Evolutionary conservation across 2,113 vertebrate species (phyloP).

Genomic region (Nymphicus hollandicus): DNA sequence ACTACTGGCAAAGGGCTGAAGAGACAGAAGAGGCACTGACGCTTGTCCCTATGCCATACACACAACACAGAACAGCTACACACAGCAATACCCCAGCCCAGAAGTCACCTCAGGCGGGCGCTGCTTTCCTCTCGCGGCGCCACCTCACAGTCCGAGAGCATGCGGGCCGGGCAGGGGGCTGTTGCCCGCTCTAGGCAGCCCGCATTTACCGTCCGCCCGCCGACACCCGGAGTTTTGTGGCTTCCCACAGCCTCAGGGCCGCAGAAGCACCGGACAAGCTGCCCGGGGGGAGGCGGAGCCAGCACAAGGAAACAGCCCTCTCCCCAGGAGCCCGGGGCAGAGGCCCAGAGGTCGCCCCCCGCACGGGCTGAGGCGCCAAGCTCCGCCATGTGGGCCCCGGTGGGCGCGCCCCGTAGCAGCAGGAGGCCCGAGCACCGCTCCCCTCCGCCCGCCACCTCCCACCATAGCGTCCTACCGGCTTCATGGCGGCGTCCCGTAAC

Average conservation of each 20-base stretch:
- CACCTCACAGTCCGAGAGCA: background rate
- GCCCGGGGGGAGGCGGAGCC: background rate
- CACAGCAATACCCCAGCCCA: accelerated
- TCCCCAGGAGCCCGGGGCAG: background rate
- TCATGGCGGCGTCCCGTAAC: background rate
- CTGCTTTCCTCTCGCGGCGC: accelerated
- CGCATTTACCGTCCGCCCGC: background rate
- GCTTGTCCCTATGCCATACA: accelerated
- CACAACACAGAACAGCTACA: accelerated
- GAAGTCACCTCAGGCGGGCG: accelerated
- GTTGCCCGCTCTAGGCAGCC: background rate
- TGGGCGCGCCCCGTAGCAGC: too few species aligned
- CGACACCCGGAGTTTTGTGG: accelerated
- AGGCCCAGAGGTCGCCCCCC: too few species aligned
- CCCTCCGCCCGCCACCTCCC: background rate
- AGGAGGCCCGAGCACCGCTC: too few species aligned
- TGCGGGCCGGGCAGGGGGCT: accelerated
- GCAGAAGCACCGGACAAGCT: background rate
- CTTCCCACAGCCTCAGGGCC: background rate
- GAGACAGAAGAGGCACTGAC: background rate
- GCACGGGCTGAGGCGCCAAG: too few species aligned
- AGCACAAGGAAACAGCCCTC: background rate
- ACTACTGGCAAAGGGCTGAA: background rate
- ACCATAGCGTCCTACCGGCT: background rate
- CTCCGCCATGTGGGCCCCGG: too few species aligned